Base-by-base conservation (phyloP, 1,140 invertebrate species). In the Leucophenga varia region DNA sequence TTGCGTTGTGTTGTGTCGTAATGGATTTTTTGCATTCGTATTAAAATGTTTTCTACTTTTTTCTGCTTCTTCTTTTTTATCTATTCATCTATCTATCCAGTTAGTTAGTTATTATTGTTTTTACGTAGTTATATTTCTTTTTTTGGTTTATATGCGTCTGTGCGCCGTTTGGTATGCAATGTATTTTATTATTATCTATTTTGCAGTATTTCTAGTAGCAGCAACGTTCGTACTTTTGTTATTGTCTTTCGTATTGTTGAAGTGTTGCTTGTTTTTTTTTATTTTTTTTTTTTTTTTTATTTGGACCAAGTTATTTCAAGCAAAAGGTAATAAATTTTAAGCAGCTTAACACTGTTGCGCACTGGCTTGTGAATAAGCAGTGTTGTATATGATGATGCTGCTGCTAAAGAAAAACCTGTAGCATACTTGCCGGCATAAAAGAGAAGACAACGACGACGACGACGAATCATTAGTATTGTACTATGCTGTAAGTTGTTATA, bases 251-350 rank as follows among this genome's bases (percentile, higher is more conserved):
- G n/a, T n/a, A n/a, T n/a, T n/a, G n/a, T n/a, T n/a, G n/a, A n/a
- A n/a, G n/a, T n/a, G n/a, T n/a, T n/a, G n/a, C n/a, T n/a, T n/a
- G n/a, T n/a, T n/a, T n/a, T n/a, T n/a, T n/a, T n/a, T n/a, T n/a
- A n/a, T n/a, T 38, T 25, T 48, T 17, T 39, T 43, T 49, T 25
- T 16, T 8, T 31, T 25, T 43, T 40, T 34, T 52, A 49, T 43
- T 43, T 48, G 49, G 49, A 49, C 41, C 63, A 61, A 65, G 63
- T 67, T 65, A 65, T 67, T 65, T 61, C 63, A 67, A 61, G 63
- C 63, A 67, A 67, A 65, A 64, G 59, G 61, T 72, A 68, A 72
- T 72, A 71, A 71, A 72, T 72, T 72, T 71, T 72, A 72, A 72
- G 68, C 55, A 72, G 68, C 68, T 72, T 72, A 72, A 61, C 64